These are phyloP conservation scores for Oegoconia quadripuncta DNA, from an alignment of 2,888 invertebrate species.

Conservation along the genomic window DNA sequence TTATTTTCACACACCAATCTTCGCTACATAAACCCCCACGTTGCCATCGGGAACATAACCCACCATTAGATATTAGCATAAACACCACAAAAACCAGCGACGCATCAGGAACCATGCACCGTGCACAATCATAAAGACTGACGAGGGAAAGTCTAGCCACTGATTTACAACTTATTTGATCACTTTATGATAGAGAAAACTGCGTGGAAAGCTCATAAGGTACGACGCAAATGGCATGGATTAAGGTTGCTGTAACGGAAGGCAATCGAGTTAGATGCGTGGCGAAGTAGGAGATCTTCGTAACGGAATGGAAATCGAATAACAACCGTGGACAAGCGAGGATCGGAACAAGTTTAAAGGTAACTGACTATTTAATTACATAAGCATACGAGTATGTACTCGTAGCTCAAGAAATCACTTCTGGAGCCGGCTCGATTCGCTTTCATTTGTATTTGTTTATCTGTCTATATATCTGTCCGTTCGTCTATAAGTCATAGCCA, in stretches of 20 bases:
- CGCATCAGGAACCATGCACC: slow-evolving; percentile 53
- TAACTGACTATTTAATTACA: slow-evolving; percentile 57
- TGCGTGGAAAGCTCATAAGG: slow-evolving; percentile 66
- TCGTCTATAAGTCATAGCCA: no score
- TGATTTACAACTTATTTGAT: slow-evolving; percentile 75
- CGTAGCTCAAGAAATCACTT: no score
- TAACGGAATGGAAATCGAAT: slow-evolving; percentile 58
- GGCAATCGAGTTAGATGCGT: slow-evolving; percentile 7
- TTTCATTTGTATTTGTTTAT: no score
- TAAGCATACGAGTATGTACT: slow-evolving; percentile 18
- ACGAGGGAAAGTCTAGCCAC: slow-evolving; percentile 52
- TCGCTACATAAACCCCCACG: no score
- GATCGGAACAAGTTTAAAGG: slow-evolving; percentile 35
- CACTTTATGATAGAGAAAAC: slow-evolving; percentile 75
- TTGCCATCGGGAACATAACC: slow-evolving; percentile 41
- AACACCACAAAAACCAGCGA: slow-evolving; percentile 60
- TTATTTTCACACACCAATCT: no score
- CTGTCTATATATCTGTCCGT: no score
- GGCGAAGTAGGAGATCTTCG: slow-evolving; percentile 29
- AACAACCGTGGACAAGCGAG: slow-evolving; percentile 40
- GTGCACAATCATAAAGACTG: slow-evolving; percentile 66
- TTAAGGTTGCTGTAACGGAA: slow-evolving; percentile 32
- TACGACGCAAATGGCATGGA: slow-evolving; percentile 60
- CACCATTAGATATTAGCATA: slow-evolving; percentile 59
- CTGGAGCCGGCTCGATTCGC: no score